Conservation (phyloP, 1,140 invertebrate species). For the Capitella teleta region DNA sequence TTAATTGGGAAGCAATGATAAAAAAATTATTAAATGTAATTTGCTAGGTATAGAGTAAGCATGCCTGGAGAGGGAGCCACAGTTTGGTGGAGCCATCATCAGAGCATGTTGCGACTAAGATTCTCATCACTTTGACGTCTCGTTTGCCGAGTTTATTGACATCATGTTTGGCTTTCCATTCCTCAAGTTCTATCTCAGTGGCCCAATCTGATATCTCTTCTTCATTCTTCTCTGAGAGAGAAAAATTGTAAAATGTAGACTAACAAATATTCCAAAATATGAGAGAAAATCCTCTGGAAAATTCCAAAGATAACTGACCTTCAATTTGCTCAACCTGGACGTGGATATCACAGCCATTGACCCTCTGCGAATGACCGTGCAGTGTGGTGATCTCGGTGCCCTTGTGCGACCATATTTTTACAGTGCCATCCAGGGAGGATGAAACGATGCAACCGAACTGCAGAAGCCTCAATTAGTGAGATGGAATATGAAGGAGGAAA, state of each 20-base stretch:
- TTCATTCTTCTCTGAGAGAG: background rate
- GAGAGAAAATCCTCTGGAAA: background rate
- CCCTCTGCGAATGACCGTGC: conserved; percentile 30
- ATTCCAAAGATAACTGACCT: background rate
- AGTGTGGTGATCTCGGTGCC: conserved; percentile 39
- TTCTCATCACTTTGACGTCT: conserved; percentile 17
- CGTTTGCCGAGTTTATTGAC: conserved; percentile 4
- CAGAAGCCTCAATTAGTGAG: conserved; percentile 3
- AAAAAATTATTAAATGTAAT: background rate
- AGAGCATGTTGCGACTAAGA: conserved; percentile 32
- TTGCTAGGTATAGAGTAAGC: background rate
- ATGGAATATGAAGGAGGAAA: background rate
- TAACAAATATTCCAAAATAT: background rate
- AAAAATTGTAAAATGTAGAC: background rate
- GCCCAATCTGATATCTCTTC: conserved; percentile 6
- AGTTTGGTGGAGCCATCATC: conserved; percentile 35
- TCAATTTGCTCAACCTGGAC: conserved; percentile 12
- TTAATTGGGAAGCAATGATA: background rate
- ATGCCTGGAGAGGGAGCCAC: conserved; percentile 37
- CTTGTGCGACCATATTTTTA: conserved; percentile 40
- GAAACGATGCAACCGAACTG: conserved; percentile 39
- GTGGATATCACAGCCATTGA: conserved; percentile 33
- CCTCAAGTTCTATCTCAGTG: conserved; percentile 7
- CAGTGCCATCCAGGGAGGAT: conserved; percentile 27
- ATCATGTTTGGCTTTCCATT: conserved; percentile 12